Base-by-base conservation (phyloP, 2,113 vertebrate genomes). In the Actinemys pallida region DNA sequence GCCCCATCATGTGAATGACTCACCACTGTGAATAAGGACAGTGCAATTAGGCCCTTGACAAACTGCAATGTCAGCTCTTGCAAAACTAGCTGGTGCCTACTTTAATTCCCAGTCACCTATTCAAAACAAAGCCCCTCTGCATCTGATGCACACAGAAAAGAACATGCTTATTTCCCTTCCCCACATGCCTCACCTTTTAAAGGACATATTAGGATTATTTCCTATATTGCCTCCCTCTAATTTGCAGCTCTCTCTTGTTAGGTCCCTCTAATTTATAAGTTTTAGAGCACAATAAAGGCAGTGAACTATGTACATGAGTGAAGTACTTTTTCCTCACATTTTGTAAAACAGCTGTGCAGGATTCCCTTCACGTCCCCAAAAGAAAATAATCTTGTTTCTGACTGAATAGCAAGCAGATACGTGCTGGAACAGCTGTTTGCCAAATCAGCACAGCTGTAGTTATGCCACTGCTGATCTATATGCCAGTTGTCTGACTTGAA, bases 1-100 rank as follows among this genome's bases (percentile, higher is more conserved):
- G 50, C 42, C n/a, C n/a, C 76, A 90, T 75, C 88, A 88, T 90
- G 86, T 84, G 81, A 93, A 16, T 85, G 39, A 65, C 86, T 87
- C 27, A 56, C 54, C 1, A 1, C 54, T 20, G 47, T 50, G 29
- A 87, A n/a, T 59, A 87, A 89, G 3, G 53, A 94, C 35, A 45
- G 57, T 5, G 47, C 1, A 45, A 31, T 69, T 52, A 82, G 69
- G 24, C 2, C 0, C n/a, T 81, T 91, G 54, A 83, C 65, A 62
- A 4, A 79, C 25, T 35, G 47, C 53, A 13, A 8, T 20, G 76
- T 22, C 42, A 13, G 3, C 49, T n/a, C 1, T 72, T 86, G 42
- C 19, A 22, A 75, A 79, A 35, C 29, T 57, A 72, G 7, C 53
- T 47, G 54, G 0, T 2, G 0, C 4, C 81, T 90, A 5, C 54